Conservation (phyloP, 2,113 vertebrate genomes). For the Paradoxurus hermaphroditus region DNA sequence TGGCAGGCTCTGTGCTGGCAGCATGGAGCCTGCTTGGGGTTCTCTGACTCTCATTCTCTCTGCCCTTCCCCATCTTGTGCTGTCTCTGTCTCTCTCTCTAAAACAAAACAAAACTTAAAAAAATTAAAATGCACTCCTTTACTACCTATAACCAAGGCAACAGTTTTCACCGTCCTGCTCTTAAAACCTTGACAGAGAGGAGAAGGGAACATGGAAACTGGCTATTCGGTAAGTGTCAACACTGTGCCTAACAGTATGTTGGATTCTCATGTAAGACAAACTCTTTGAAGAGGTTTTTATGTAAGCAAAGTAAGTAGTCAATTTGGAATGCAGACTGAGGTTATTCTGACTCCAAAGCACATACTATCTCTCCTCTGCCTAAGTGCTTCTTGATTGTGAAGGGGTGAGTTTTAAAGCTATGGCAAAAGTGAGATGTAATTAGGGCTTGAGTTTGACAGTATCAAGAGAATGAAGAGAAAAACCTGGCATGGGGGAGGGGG, state of each 20-base stretch:
- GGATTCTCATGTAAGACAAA: not conserved
- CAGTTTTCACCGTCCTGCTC: not conserved
- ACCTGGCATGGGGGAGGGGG: no score
- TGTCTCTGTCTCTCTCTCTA: no score
- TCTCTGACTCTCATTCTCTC: no score
- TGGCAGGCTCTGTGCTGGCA: no score
- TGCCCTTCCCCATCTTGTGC: no score
- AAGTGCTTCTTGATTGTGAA: not conserved
- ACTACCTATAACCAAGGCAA: not conserved
- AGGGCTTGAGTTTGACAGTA: not conserved
- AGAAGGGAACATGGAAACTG: not conserved
- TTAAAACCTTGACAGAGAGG: not conserved
- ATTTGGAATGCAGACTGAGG: not conserved
- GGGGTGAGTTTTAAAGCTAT: not conserved
- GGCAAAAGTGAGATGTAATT: not conserved
- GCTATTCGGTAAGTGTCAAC: not conserved
- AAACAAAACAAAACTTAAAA: no score
- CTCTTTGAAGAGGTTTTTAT: not conserved
- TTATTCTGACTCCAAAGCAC: not conserved
- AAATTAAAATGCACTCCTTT: not conserved
- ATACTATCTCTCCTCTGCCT: not conserved
- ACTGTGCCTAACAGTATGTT: not conserved
- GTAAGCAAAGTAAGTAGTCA: constrained; percentile 2
- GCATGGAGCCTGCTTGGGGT: no score
- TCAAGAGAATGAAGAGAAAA: not conserved